phyloP scores from a whole-genome alignment of 2,797 vertebrate species.

The Eulemur mongoz region DNA sequence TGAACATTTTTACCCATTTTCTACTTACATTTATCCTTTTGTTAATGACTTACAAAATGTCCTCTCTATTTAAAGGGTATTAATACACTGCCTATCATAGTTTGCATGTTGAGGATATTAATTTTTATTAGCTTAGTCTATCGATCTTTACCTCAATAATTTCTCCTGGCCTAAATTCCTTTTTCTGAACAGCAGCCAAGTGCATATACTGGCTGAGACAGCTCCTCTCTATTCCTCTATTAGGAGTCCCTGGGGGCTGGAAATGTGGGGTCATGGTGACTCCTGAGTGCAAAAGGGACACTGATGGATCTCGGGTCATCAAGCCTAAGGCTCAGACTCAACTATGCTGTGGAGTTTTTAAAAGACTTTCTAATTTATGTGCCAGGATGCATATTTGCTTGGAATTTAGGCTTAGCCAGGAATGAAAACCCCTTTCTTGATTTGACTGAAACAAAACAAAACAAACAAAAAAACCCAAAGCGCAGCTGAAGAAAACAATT shows the following conservation, averaged over 20 bases:
- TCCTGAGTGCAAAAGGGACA: constrained; percentile 43
- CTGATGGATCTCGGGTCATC: constrained; percentile 17
- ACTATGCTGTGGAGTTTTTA: background rate
- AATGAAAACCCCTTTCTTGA: constrained; percentile 61
- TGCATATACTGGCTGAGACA: constrained; percentile 39
- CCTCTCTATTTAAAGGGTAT: constrained; percentile 58
- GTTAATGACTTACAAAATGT: constrained; percentile 70
- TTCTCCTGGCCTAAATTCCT: constrained; percentile 64
- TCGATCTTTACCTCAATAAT: constrained; percentile 71
- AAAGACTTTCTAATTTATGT: constrained; percentile 23
- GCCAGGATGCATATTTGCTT: constrained; percentile 11
- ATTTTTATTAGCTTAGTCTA: constrained; percentile 76
- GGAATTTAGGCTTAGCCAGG: constrained; percentile 37
- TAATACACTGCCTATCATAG: constrained; percentile 66
- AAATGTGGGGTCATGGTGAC: constrained; percentile 50
- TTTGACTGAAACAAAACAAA: constrained; percentile 22
- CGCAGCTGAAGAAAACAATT: constrained; percentile 50
- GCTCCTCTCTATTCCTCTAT: constrained; percentile 42
- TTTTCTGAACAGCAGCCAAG: constrained; percentile 72
- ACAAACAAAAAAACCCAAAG: background rate
- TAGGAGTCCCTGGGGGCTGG: constrained; percentile 38
- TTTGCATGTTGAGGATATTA: constrained; percentile 61
- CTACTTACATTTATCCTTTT: constrained; percentile 63
- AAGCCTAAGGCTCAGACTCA: background rate
- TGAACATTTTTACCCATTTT: constrained; percentile 60